These are phyloP conservation scores for Polypedilum vanderplanki DNA, from an alignment of 1,140 invertebrate genomes.

Conservation along the genomic window DNA sequence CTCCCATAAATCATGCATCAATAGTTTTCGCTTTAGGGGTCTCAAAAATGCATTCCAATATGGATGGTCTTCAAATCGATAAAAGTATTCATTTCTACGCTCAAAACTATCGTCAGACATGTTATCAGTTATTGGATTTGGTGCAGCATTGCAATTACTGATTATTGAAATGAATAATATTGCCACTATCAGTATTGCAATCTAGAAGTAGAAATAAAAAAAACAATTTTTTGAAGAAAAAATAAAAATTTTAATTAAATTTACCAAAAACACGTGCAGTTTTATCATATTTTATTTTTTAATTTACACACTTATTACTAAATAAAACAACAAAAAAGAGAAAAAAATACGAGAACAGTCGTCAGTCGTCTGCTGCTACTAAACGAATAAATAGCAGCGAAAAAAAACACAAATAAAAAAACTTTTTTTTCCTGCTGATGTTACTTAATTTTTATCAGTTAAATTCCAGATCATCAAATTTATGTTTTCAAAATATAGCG, in stretches of 20 bases:
- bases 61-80: not conserved
- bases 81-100: not conserved
- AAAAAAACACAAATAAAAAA: not conserved
- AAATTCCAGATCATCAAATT: not conserved
- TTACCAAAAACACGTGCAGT: not conserved
- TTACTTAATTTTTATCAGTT: conserved; percentile 13
- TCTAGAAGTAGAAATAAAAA: not conserved
- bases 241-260: not conserved
- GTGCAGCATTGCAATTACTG: not conserved
- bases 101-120: not conserved
- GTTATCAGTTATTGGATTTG: not conserved
- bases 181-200: not conserved
- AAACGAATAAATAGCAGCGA: too few relatives aligned
- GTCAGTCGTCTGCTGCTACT: too few relatives aligned
- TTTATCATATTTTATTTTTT: not conserved
- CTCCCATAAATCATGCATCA: not conserved
- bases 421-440: not conserved
- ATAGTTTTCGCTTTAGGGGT: not conserved
- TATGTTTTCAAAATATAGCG: not conserved
- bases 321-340: not conserved
- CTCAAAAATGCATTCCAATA: not conserved
- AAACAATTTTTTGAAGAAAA: not conserved
- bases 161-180: not conserved
- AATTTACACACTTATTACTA: not conserved
- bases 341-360: too few relatives aligned